These are phyloP conservation scores for Exocentrus adspersus DNA, from an alignment of 2,888 invertebrate species.

Conservation along the genomic window DNA sequence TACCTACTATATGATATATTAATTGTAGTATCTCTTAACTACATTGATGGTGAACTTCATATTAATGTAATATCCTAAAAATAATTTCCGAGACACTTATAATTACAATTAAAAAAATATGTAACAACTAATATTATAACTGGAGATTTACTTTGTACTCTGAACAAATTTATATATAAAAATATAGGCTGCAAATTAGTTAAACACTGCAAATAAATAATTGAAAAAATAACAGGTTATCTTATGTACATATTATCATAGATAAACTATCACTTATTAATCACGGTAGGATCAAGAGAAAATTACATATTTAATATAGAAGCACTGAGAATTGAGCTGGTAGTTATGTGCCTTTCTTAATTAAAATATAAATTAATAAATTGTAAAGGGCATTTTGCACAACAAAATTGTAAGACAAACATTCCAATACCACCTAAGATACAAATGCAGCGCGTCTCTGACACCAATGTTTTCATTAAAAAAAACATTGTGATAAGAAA, in stretches of 20 bases:
- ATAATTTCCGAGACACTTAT: slow-evolving; percentile 13
- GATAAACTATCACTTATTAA: slow-evolving; percentile 20
- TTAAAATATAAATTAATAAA: neutral
- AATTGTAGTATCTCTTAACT: neutral
- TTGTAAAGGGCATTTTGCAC: neutral
- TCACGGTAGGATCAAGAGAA: slow-evolving; percentile 7
- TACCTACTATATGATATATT: neutral
- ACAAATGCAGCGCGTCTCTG: neutral
- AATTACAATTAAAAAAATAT: slow-evolving; percentile 22
- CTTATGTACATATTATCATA: slow-evolving; percentile 16
- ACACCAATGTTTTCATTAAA: no score
- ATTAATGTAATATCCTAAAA: slow-evolving; percentile 4
- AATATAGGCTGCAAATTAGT: slow-evolving; percentile 20
- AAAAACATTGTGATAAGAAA: no score
- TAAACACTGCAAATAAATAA: slow-evolving; percentile 14
- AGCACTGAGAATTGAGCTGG: neutral
- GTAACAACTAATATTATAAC: slow-evolving; percentile 12
- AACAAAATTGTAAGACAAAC: neutral
- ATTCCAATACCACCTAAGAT: neutral
- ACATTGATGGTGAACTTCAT: neutral
- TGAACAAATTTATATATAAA: slow-evolving; percentile 23
- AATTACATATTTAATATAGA: slow-evolving; percentile 2
- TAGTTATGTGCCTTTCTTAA: slow-evolving; percentile 1
- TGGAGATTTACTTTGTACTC: slow-evolving; percentile 16
- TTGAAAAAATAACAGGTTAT: slow-evolving; percentile 13